Conservation (phyloP, 2,888 invertebrate genomes). For the Cataglyphis cursor region DNA sequence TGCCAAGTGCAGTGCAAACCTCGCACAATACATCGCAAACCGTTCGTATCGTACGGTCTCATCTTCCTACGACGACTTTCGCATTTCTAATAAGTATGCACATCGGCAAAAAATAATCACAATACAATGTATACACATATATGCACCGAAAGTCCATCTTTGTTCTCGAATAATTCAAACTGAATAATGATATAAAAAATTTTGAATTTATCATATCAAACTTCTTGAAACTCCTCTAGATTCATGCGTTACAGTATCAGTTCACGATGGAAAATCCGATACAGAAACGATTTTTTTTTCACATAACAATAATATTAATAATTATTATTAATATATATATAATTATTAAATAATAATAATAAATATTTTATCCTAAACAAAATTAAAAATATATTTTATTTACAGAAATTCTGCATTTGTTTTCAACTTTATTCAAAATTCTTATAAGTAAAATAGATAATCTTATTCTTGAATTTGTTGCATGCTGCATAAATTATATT, state of each 20-base stretch:
- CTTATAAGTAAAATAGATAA: conserved; percentile 1
- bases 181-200: conserved; percentile 45
- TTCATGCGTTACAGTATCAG: not conserved
- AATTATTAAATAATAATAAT: not conserved
- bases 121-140: not conserved
- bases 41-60: conserved; percentile 35
- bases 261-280: not conserved
- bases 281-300: no score
- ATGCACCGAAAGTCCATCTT: conserved; percentile 48
- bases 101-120: not conserved
- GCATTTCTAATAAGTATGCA: conserved; percentile 64
- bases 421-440: not conserved
- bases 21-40: not conserved
- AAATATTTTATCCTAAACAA: not conserved
- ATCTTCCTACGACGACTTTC: conserved; percentile 54
- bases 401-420: not conserved
- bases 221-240: not conserved
- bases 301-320: no score
- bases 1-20: not conserved
- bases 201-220: conserved; percentile 29
- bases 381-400: not conserved
- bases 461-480: conserved; percentile 23
- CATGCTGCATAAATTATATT: conserved; percentile 13
- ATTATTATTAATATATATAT: no score
- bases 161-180: conserved; percentile 67